Evolutionary conservation across 2,113 vertebrate species (phyloP), one percentile per base, ranked within the genome.

Genomic region (Rhinopomastus cyanomelas): DNA sequence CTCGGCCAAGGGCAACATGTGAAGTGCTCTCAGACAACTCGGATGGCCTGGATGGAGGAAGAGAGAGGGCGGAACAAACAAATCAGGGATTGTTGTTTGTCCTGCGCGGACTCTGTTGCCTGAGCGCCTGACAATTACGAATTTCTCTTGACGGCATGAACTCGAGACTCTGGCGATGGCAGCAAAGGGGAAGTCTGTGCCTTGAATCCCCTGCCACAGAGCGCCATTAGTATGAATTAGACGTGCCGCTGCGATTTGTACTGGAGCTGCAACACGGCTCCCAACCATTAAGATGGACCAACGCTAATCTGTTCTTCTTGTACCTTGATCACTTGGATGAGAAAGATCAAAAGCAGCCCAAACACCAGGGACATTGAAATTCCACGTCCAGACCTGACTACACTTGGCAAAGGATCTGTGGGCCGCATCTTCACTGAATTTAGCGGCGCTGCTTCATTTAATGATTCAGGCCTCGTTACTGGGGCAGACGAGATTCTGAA

Each of bases 1-100:
- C 95, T 95, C 95, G 12, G 95, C 91, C 96, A 97, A 97, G 96
- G 97, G 96, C 96, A 96, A 92, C 87, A 91, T 77, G 21, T 84
- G 85, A 96, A 96, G 94, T 92, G 93, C 95, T 89, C 94, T 82
- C 92, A 96, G 95, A 89, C 95, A 96, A 95, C 78, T 89, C 39
- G 44, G 92, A 92, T 85, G 92, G 91, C 92, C 91, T 90, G 89
- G 92, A 86, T 71, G 82, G 91, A 81, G 55, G 78, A 61, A 90
- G 44, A 88, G 62, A 65, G 89, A 64, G 67, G 91, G 85, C 1
- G 75, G 87, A 90, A 93, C 83, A 80, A 93, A 60, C 71, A 80
- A 87, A 88, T 34, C 13, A 8, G 81, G 94, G 39, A 89, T 53
- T 92, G 91, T 60, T 88, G 81, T 79, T 92, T 88, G 92, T 88